Evolutionary conservation across 2,113 vertebrate genomes (phyloP), one percentile per base, ranked within the genome.

Genomic region (Ginglymostoma cirratum): DNA sequence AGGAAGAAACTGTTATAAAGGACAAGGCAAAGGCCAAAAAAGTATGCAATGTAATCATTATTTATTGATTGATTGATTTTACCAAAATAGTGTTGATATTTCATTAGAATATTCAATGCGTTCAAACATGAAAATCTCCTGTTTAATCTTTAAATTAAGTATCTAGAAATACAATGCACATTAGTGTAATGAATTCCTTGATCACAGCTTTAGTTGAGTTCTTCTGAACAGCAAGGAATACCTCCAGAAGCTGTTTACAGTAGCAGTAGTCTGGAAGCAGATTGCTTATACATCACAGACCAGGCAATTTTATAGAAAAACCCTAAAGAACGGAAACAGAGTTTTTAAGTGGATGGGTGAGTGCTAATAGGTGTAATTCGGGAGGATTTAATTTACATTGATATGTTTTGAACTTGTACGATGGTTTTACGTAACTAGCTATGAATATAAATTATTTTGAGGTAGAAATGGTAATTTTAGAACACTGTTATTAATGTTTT

Each of bases 11-110:
- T 93, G 96, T 99, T 96, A 98, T 99, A 97, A 99, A 98, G 96
- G 99, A 99, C 97, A 99, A 99, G 97, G 96, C 98, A 69, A 99
- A 99, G 97, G 99, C 99, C 87, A 99, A 99, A 97, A 99, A 99
- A 98, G 99, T 99, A 96, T 96, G 93, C 38, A 72, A n/a, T 95
- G 45, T 95, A 48, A 24, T 48, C 2, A 89, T 10, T 61, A 8
- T 66, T 38, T 2, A 48, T 48, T 48, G 48, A 48, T 48, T 48
- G 48, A 48, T 48, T 38, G 65, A 5, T 93, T 93, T 38, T 38
- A 12, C 5, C 19, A 38, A 5, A 42, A 65, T n/a, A n/a, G 65
- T n/a, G 15, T 19, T 92, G 3, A 92, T 5, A 61, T 92, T 65
- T n/a, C 17, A 65, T 38, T 66, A 93, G 21, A 93, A 93, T 93